Conservation (phyloP, 1,140 invertebrate genomes). For the Anadara kagoshimensis region DNA sequence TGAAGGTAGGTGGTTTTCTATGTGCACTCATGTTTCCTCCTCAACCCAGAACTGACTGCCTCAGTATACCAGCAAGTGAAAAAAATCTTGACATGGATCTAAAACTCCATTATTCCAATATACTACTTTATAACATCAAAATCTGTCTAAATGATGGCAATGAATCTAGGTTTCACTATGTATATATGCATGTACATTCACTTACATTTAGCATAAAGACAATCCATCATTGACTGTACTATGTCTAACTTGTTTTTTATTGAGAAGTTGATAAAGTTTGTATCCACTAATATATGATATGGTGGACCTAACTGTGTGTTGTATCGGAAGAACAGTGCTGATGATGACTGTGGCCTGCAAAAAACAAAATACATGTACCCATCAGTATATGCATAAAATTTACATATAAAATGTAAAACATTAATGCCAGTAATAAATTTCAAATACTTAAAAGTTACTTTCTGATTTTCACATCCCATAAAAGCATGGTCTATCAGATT, state of each 20-base stretch:
- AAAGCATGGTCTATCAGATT: no score
- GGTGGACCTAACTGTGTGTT: slow-evolving; percentile 99
- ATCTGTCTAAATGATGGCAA: no score
- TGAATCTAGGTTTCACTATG: no score
- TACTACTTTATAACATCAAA: no score
- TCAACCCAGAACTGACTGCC: no score
- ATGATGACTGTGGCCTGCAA: slow-evolving; percentile 85
- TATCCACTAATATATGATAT: slow-evolving; percentile 97
- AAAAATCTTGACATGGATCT: no score
- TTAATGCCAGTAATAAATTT: not conserved
- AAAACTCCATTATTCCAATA: no score
- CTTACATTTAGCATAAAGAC: slow-evolving; percentile 96
- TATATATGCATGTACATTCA: slow-evolving; percentile 19
- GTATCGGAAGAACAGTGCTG: slow-evolving; percentile 97
- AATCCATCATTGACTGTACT: slow-evolving; percentile 98
- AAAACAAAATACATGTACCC: slow-evolving; percentile 8
- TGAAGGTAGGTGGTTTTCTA: no score
- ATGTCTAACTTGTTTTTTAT: slow-evolving; percentile 99
- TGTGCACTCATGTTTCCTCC: no score
- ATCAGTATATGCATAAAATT: not conserved
- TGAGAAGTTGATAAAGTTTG: slow-evolving; percentile 99
- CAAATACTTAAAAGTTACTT: no score
- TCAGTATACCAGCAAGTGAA: no score
- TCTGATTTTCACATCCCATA: no score
- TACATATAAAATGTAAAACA: not conserved